These are phyloP conservation scores for Cephalopholis sonnerati DNA, from an alignment of 2,113 vertebrate species.

Conservation along the genomic window DNA sequence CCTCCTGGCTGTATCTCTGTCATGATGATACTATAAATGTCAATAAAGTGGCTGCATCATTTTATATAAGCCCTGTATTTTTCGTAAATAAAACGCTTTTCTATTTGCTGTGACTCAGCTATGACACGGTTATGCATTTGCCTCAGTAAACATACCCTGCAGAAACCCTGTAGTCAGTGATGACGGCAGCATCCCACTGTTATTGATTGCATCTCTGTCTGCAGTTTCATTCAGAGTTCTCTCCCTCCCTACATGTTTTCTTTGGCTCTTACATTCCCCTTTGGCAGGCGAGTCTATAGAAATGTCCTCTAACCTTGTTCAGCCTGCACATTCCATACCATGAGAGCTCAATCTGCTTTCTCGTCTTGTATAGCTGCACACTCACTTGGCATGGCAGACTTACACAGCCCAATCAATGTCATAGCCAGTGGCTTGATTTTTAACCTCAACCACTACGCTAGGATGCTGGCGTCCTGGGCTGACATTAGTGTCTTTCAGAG, in stretches of 20 bases:
- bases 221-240: conserved; percentile 10
- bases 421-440: neutral
- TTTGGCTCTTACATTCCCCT: neutral
- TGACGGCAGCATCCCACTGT: conserved; percentile 1
- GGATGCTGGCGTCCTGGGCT: too few species aligned
- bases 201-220: neutral
- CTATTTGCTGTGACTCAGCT: conserved; percentile 16
- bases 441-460: too few species aligned
- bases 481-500: too few species aligned
- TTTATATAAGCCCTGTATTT: neutral
- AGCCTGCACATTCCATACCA: neutral
- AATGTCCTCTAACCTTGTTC: neutral
- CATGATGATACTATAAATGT: neutral
- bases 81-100: neutral
- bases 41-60: neutral
- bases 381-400: neutral
- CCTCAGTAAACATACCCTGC: conserved; percentile 20
- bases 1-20: neutral
- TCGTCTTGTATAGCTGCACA: neutral
- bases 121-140: neutral
- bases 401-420: neutral
- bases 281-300: neutral
- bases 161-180: conserved; percentile 3
- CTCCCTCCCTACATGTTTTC: neutral
- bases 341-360: neutral